A percentile compares a stretch with the other conserved stretches of the same genome.
phyloP scores from a whole-genome alignment of 2,113 vertebrate genomes.

The Paratilapia polleni region DNA sequence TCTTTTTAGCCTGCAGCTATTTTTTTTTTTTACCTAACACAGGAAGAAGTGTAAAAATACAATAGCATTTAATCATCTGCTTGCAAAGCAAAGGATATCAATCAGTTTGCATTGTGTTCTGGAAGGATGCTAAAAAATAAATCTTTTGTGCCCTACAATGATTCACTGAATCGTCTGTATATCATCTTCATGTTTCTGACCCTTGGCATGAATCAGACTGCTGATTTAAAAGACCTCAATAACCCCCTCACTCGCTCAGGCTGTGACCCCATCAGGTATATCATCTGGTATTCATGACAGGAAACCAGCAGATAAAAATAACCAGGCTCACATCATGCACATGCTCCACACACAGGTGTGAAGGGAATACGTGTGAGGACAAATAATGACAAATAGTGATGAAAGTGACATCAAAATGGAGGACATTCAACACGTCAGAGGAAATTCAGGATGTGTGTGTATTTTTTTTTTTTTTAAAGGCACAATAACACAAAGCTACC shows the following conservation, averaged over 20 bases:
- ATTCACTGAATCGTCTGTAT: constrained; percentile 19
- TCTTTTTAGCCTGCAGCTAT: not conserved
- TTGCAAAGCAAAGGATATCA: constrained; percentile 20
- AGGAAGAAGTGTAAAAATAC: not conserved
- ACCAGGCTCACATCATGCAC: constrained; percentile 3
- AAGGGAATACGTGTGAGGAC: constrained; percentile 4
- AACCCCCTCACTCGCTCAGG: not conserved
- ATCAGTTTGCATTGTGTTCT: constrained; percentile 32
- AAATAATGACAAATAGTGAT: constrained; percentile 30
- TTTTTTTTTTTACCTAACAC: constrained; percentile 5
- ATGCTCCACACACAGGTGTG: constrained; percentile 21
- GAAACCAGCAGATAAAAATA: constrained; percentile 59
- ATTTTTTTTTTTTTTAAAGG: not conserved
- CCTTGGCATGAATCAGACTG: constrained; percentile 22
- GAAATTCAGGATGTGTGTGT: constrained; percentile 8
- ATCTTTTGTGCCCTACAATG: constrained; percentile 3
- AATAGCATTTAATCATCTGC: constrained; percentile 16
- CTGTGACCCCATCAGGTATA: constrained; percentile 28
- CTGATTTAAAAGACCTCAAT: constrained; percentile 43
- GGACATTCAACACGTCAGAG: not conserved
- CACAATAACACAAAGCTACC: not conserved
- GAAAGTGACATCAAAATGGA: constrained; percentile 33
- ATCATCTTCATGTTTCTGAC: constrained; percentile 25
- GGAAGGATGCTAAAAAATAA: not conserved
- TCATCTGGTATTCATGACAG: constrained; percentile 46